Evolutionary conservation across 1,140 invertebrate species (phyloP).

Genomic region (Heliothis subflexa): DNA sequence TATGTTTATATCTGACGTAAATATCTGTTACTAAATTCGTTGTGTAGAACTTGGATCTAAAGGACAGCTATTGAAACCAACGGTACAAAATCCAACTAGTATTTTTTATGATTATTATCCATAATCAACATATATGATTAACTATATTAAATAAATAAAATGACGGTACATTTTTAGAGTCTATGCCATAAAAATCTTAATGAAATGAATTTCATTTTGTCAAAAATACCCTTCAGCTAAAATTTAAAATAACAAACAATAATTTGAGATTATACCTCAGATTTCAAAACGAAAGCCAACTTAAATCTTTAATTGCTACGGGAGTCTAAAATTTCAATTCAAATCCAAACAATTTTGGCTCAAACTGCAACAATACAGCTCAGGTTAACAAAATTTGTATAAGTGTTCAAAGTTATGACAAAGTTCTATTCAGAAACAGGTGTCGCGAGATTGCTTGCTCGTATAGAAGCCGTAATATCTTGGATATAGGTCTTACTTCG

Average conservation of each 20-base stretch:
- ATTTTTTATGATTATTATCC: no score
- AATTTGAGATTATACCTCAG: no score
- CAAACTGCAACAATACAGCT: background rate
- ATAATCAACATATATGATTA: no score
- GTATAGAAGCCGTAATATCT: constrained; percentile 31
- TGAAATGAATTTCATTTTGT: no score
- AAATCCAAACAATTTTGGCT: background rate
- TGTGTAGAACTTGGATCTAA: no score
- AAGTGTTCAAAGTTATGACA: constrained; percentile 28
- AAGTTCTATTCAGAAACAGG: constrained; percentile 30
- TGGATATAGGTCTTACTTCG: constrained; percentile 14
- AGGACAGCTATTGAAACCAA: no score
- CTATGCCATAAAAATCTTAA: no score
- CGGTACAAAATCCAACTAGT: no score
- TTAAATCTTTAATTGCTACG: background rate
- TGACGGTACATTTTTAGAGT: no score
- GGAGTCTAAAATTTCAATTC: background rate
- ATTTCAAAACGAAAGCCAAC: background rate
- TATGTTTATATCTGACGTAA: background rate
- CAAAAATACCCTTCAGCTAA: no score
- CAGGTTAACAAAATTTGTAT: constrained; percentile 23
- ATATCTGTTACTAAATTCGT: background rate
- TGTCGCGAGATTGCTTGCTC: constrained; percentile 11
- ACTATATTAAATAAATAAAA: no score
- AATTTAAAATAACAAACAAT: no score